Conservation (phyloP, 2,888 invertebrate genomes). For the Chalcis sispes region DNA sequence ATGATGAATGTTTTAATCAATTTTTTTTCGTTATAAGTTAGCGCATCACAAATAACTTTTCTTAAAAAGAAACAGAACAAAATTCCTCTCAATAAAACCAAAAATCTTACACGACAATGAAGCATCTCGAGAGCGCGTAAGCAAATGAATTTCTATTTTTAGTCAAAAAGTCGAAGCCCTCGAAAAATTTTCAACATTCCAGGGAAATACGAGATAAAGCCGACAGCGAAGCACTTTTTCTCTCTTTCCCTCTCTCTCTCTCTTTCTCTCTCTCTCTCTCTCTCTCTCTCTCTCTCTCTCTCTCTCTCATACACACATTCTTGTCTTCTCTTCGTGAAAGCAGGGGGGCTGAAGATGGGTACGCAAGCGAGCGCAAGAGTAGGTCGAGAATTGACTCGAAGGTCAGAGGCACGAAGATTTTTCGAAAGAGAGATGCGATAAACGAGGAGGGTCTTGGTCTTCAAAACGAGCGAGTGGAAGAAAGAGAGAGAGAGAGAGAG, state of each 20-base stretch:
- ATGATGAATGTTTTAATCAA: no score
- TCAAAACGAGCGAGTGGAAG: no score
- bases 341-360: background rate
- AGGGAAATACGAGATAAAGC: constrained; percentile 36
- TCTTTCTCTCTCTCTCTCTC: background rate
- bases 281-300: background rate
- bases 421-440: constrained; percentile 58
- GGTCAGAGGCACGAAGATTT: constrained; percentile 64
- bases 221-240: constrained; percentile 13
- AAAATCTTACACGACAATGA: no score
- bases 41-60: no score
- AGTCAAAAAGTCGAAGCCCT: constrained; percentile 37
- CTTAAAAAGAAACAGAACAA: no score
- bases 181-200: constrained; percentile 35
- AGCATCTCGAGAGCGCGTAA: constrained; percentile 13
- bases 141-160: constrained; percentile 48
- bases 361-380: constrained; percentile 47
- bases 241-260: background rate
- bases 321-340: constrained; percentile 7
- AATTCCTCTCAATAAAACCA: no score
- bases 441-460: no score
- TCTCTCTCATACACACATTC: background rate
- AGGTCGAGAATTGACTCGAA: constrained; percentile 59
- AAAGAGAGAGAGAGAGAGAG: background rate
- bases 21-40: no score